These are phyloP conservation scores for Nyctereutes procyonoides DNA, from an alignment of 2,113 vertebrate genomes.

Conservation along the genomic window DNA sequence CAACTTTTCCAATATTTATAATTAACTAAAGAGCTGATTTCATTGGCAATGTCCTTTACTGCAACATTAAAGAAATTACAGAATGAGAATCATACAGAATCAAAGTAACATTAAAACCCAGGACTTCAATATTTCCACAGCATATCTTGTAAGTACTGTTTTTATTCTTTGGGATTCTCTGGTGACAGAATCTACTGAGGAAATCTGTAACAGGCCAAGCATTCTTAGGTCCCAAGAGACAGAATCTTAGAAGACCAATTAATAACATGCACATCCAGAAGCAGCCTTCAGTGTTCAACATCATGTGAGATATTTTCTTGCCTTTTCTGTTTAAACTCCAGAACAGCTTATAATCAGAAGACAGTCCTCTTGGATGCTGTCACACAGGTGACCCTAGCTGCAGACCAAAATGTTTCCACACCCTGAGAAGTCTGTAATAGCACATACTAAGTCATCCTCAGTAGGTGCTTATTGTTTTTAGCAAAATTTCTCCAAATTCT, in stretches of 20 bases:
- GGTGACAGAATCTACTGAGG: background rate
- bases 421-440: background rate
- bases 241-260: background rate
- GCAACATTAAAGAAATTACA: constrained; percentile 25
- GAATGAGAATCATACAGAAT: background rate
- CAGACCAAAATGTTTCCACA: background rate
- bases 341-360: background rate
- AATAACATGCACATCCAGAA: background rate
- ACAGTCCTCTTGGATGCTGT: background rate
- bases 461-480: background rate
- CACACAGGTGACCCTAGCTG: background rate
- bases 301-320: background rate
- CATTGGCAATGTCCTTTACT: background rate
- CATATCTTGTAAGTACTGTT: background rate
- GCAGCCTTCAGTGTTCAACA: background rate
- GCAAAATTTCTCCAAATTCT: background rate
- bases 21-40: background rate
- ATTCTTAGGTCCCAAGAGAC: constrained; percentile 21
- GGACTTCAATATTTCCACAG: background rate
- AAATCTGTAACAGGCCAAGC: background rate
- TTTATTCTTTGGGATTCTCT: constrained; percentile 12
- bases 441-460: background rate
- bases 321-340: background rate
- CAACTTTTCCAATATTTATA: background rate
- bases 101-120: constrained; percentile 9